Evolutionary conservation across 2,797 vertebrate genomes (phyloP).

Genomic region (Coendou prehensilis): DNA sequence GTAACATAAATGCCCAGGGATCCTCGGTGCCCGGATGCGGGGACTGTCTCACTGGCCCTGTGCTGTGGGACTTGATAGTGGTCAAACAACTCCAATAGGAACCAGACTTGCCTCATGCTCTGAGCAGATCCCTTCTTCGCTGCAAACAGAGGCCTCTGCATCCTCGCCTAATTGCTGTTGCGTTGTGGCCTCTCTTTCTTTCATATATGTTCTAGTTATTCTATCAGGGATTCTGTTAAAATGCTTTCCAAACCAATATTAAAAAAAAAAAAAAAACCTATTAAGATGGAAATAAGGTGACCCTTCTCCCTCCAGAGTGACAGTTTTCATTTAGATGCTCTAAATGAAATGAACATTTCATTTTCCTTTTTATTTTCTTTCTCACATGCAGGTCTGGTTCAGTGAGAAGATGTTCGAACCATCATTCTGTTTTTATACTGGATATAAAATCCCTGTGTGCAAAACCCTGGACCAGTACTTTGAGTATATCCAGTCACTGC

Average conservation of each 20-base stretch:
- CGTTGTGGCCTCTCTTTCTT: slow-evolving; percentile 17
- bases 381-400: slow-evolving; percentile 92
- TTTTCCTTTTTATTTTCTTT: slow-evolving; percentile 67
- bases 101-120: neutral
- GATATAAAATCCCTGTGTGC: slow-evolving; percentile 92
- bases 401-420: slow-evolving; percentile 92
- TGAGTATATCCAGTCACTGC: slow-evolving; percentile 91
- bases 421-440: slow-evolving; percentile 91
- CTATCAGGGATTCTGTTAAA: slow-evolving; percentile 35
- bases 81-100: neutral
- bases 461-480: slow-evolving; percentile 92
- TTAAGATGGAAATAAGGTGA: slow-evolving; percentile 69
- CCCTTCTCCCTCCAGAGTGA: neutral
- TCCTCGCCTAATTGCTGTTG: neutral
- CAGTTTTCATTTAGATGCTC: slow-evolving; percentile 50
- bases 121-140: neutral
- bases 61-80: neutral
- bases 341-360: too few species aligned
- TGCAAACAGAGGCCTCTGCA: neutral
- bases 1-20: neutral
- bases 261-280: slow-evolving; percentile 47
- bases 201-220: slow-evolving; percentile 58
- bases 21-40: neutral
- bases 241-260: slow-evolving; percentile 21
- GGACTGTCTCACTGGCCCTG: neutral